Percentiles rank a stretch among this genome's conserved stretches.
These are phyloP conservation scores for Eulemur mongoz DNA, from an alignment of 2,797 vertebrate genomes.

Conservation along the genomic window DNA sequence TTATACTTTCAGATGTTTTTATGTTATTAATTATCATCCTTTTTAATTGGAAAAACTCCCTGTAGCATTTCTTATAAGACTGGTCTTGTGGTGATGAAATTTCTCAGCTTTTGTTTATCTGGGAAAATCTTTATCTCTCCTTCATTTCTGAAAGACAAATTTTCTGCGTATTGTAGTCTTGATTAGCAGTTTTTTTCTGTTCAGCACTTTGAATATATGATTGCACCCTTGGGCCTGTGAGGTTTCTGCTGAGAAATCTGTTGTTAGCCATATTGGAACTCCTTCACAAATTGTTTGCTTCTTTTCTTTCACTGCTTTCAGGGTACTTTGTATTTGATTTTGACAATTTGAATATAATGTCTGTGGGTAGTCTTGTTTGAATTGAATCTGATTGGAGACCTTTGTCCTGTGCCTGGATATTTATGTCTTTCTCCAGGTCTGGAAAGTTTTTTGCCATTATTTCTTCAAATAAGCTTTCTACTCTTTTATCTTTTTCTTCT, in stretches of 20 bases:
- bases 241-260: neutral
- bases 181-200: neutral
- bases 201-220: neutral
- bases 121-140: neutral
- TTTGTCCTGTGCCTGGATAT: neutral
- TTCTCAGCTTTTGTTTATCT: neutral
- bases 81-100: neutral
- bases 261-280: neutral
- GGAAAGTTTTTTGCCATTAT: neutral
- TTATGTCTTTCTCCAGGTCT: neutral
- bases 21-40: neutral
- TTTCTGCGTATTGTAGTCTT: neutral
- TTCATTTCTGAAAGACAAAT: neutral
- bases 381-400: neutral
- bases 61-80: neutral
- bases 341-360: neutral
- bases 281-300: neutral
- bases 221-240: neutral
- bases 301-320: neutral
- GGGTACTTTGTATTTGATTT: neutral
- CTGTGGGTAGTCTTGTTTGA: neutral
- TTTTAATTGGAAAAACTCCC: neutral
- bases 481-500: neutral
- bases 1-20: neutral
- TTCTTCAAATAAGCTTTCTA: neutral